These are phyloP conservation scores for Clarias platycephalus DNA, from an alignment of 2,797 vertebrate genomes.

Conservation along the genomic window DNA sequence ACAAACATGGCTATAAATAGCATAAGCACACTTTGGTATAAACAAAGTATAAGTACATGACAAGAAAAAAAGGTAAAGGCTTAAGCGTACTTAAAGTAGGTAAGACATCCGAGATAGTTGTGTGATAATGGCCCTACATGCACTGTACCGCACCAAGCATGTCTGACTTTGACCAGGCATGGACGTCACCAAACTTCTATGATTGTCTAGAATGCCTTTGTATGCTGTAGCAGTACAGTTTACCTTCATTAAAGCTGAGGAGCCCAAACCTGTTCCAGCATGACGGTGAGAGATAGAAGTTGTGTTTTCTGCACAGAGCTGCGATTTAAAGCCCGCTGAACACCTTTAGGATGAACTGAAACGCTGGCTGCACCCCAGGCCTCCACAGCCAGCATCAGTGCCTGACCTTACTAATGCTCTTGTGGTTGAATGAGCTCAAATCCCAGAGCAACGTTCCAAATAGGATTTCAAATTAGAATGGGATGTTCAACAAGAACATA, in stretches of 20 bases:
- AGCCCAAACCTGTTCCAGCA: too few species aligned
- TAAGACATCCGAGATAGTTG: neutral
- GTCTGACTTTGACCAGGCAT: neutral
- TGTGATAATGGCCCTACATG: neutral
- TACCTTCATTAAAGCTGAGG: neutral
- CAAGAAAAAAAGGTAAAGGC: neutral
- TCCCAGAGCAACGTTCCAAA: neutral
- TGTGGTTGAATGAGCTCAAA: neutral
- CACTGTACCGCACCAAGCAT: neutral
- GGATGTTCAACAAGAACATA: neutral
- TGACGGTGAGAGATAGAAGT: too few species aligned
- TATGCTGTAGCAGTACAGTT: neutral
- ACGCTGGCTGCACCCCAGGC: too few species aligned
- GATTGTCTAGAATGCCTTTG: neutral
- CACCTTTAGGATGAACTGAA: neutral
- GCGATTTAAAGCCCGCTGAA: neutral
- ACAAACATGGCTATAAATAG: neutral
- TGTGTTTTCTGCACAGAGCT: too few species aligned
- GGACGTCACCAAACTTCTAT: neutral
- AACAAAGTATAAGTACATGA: neutral
- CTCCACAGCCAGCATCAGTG: too few species aligned
- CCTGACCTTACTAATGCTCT: neutral
- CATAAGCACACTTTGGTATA: neutral
- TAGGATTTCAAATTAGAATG: neutral
- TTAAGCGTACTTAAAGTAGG: neutral